Base-by-base conservation (phyloP, 1,140 invertebrate genomes). In the Euglossa dilemma region DNA sequence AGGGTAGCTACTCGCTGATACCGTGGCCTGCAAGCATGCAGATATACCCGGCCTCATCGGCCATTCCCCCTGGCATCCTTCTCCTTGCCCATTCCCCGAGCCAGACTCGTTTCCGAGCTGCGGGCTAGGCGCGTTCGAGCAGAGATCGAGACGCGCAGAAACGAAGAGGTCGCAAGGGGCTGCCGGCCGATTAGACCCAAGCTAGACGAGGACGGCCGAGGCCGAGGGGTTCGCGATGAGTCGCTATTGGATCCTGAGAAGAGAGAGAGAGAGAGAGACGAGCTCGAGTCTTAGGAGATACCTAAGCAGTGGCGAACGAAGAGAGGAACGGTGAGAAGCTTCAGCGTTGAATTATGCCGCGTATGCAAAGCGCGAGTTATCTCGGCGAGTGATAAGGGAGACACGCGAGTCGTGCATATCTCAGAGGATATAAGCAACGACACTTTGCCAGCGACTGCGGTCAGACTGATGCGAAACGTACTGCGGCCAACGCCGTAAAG, bases 291-390 rank as follows among this genome's bases (percentile, higher is more conserved):
- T n/a, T n/a, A n/a, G n/a, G 36, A 36, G 36, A 36, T 36, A 36
- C 36, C 36, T 36, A 36, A 36, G 36, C 23, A 64, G 56, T 47
- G 59, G 18, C 45, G 23, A 6, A 77, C 45, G n/a, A n/a, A 14
- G 20, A 45, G 0, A 23, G 52, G 50, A 23, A 7, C 64, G 61
- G 67, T 11, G 83, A 57, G 84, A 86, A 85, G 91, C 87, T 91
- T 90, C 75, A 88, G 79, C 87, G 88, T 93, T 93, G 92, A 93
- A 92, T 93, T 92, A 93, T 93, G 91, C 92, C 89, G 90, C 90
- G 91, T 93, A 93, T 93, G 93, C 92, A 93, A 93, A 93, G 91
- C 89, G 91, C 92, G 86, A 93, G 91, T 91, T 93, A 93, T 93
- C 93, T 92, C 90, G 88, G 83, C 90, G 72, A 92, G 90, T 93